Evolutionary conservation across 2,888 invertebrate genomes (phyloP), one percentile per base, ranked within the genome.

Genomic region (Cantharis flavilabris): DNA sequence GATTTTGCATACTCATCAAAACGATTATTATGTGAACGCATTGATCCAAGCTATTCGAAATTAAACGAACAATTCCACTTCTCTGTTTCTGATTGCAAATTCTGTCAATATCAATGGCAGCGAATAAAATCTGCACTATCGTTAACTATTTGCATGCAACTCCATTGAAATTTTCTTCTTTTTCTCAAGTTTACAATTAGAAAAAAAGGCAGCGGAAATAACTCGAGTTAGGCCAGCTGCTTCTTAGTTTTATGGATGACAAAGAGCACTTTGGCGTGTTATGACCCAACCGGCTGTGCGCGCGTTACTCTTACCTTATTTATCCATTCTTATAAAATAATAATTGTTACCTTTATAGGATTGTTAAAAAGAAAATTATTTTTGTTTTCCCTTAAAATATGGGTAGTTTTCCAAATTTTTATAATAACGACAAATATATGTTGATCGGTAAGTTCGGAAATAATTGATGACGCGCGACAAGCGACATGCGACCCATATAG

Each of bases 161-260:
- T 84, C 83, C 84, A 69, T 70, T 18, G 69, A 82, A 82, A 81
- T 83, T 83, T 49, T n/a, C 7, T 13, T n/a, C 49, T 49, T 49
- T 49, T 49, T 49, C n/a, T n/a, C n/a, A n/a, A 49, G 7, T 49
- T 49, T 13, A 49, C 49, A n/a, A 49, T 49, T 49, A 49, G 49
- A 49, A 49, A 49, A 73, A 69, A 75, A 83, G 82, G 80, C 82
- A 81, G 82, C 79, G 73, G 80, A 83, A 83, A 84, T 84, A 84
- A 84, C 81, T 84, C 83, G 81, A 82, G 83, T 80, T 80, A 83
- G 84, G 79, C 84, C 86, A 86, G 86, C 84, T 86, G 86, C 84
- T 85, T 85, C 85, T 83, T 83, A 84, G 84, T 86, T 86, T 86
- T 86, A 86, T 86, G 85, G 85, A 86, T 85, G 86, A 85, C 85